Evolutionary conservation across 2,888 invertebrate genomes (phyloP).

Genomic region (Helicoverpa assulta): DNA sequence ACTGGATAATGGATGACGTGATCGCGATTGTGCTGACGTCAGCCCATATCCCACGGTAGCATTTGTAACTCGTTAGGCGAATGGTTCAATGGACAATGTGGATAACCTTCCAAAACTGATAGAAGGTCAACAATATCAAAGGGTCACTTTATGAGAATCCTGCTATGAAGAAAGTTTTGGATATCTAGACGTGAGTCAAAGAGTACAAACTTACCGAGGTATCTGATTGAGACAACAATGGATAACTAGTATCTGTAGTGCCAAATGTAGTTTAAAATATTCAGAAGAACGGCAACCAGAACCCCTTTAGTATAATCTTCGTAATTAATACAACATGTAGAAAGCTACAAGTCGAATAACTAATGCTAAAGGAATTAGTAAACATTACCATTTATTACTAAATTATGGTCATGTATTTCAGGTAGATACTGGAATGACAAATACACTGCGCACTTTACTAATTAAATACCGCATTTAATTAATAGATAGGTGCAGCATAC

Average conservation of each 20-base stretch:
- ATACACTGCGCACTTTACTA: conserved; percentile 48
- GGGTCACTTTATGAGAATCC: background rate
- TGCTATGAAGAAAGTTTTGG: background rate
- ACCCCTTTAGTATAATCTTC: conserved; percentile 19
- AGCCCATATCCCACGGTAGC: conserved; percentile 41
- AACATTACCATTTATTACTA: conserved; percentile 47
- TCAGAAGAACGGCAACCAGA: background rate
- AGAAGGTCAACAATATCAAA: conserved; percentile 9
- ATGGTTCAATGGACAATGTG: conserved; percentile 21
- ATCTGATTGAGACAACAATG: too few relatives aligned
- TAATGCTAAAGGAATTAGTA: conserved; percentile 29
- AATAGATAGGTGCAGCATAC: conserved; percentile 39
- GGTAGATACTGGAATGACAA: conserved; percentile 38
- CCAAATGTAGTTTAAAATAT: background rate
- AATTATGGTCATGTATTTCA: conserved; percentile 37
- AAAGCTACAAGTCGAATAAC: conserved; percentile 15
- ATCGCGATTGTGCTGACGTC: conserved; percentile 62
- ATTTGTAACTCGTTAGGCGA: conserved; percentile 38
- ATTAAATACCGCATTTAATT: conserved; percentile 39
- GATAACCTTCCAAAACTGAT: conserved; percentile 26
- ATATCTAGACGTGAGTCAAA: background rate
- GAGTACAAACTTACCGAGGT: background rate
- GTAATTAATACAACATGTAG: conserved; percentile 14
- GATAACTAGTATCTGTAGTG: too few relatives aligned
- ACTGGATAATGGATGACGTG: conserved; percentile 62